Evolutionary conservation across 2,113 vertebrate genomes (phyloP).

Genomic region (Notarius quadriscutis): DNA sequence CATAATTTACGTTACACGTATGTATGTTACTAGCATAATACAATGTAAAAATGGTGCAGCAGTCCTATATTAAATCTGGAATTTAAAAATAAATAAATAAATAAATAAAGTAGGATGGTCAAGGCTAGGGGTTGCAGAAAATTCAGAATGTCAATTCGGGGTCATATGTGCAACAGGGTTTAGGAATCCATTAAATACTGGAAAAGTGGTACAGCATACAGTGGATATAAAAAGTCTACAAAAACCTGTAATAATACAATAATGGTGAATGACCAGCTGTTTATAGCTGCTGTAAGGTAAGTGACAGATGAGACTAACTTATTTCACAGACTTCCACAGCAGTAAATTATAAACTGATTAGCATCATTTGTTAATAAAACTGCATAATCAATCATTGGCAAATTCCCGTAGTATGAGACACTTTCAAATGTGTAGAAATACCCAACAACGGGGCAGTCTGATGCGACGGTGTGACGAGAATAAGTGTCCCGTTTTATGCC

Average conservation of each 20-base stretch:
- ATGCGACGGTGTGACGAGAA: neutral
- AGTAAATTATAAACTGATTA: neutral
- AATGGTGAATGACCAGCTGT: neutral
- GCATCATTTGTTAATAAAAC: neutral
- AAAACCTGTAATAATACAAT: neutral
- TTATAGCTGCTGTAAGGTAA: neutral
- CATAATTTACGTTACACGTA: neutral
- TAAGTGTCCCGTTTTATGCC: neutral
- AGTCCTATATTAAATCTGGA: too few species aligned
- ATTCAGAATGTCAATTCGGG: neutral
- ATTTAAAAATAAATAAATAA: too few species aligned
- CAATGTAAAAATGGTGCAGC: neutral
- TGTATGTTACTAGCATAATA: neutral
- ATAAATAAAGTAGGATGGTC: too few species aligned
- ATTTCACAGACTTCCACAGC: neutral
- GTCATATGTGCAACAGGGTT: neutral
- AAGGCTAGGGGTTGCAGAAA: too few species aligned
- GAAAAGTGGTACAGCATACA: neutral
- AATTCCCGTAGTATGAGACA: neutral
- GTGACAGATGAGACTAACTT: neutral
- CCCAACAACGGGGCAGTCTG: neutral
- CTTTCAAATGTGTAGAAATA: neutral
- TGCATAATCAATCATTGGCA: neutral
- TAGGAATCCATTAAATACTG: neutral
- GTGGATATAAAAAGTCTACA: neutral